phyloP scores from a whole-genome alignment of 2,113 vertebrate species.

The Hipposideros armiger region DNA sequence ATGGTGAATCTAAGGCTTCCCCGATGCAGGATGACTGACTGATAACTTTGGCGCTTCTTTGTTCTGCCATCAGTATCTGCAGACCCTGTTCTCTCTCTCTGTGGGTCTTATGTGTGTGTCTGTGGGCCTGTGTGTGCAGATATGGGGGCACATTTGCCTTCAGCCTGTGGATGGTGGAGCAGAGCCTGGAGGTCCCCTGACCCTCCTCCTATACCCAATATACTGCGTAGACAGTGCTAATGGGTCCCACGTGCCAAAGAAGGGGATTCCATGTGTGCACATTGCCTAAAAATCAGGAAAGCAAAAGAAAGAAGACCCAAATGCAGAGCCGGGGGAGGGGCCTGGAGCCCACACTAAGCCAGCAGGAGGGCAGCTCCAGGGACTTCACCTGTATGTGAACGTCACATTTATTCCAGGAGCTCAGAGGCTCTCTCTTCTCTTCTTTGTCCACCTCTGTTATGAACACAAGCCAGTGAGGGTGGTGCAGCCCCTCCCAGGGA shows the following conservation, averaged over 20 bases:
- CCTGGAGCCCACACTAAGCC: neutral
- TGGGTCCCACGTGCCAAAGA: neutral
- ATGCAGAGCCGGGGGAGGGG: neutral
- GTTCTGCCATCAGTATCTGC: neutral
- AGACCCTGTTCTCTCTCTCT: neutral
- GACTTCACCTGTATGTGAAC: neutral
- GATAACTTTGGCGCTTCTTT: neutral
- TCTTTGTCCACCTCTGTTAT: neutral
- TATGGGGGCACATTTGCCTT: neutral
- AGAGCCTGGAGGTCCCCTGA: neutral
- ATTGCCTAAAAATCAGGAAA: neutral
- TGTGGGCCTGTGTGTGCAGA: neutral
- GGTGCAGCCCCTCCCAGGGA: fast-evolving
- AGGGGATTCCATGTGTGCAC: neutral
- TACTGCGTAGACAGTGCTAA: neutral
- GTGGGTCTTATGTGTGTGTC: neutral
- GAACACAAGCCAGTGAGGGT: neutral
- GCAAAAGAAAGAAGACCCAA: neutral
- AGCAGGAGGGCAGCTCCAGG: neutral
- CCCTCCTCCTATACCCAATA: fast-evolving
- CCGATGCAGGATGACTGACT: neutral
- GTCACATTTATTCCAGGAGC: neutral
- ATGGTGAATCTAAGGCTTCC: neutral
- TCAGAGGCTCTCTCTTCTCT: neutral
- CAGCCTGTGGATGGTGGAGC: neutral